Percentiles rank a stretch among this genome's conserved stretches.
These are phyloP conservation scores for Andrena bucephala DNA, from an alignment of 2,888 invertebrate genomes.

Conservation along the genomic window DNA sequence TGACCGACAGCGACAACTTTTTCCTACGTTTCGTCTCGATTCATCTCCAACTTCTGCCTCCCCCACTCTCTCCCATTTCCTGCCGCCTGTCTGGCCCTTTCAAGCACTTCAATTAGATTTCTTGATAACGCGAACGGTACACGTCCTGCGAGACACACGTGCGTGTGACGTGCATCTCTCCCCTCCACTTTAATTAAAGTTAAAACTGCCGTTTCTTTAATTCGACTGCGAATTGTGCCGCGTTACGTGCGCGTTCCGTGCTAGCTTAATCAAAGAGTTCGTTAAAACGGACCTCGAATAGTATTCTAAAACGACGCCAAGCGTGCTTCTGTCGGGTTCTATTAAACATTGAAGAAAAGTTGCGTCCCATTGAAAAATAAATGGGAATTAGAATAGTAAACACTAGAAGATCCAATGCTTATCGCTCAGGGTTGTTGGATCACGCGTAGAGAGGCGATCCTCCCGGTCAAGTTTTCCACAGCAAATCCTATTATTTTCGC, in stretches of 20 bases:
- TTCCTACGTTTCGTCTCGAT: constrained; percentile 32
- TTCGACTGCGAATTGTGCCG: constrained; percentile 40
- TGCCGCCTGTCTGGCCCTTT: constrained; percentile 9
- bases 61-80: not conserved
- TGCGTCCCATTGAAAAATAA: not conserved
- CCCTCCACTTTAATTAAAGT: constrained; percentile 67
- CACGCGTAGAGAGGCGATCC: not conserved
- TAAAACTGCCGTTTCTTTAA: constrained; percentile 60
- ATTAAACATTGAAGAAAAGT: not conserved
- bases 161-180: constrained; percentile 60
- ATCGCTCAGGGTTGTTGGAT: not conserved
- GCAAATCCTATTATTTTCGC: not conserved
- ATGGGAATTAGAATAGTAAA: not conserved
- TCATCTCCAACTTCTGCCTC: not conserved
- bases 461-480: not conserved
- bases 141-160: constrained; percentile 42
- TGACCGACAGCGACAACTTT: constrained; percentile 32
- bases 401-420: not conserved
- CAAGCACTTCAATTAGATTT: constrained; percentile 68
- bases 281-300: not conserved
- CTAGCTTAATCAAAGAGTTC: not conserved
- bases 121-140: constrained; percentile 56
- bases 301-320: not conserved
- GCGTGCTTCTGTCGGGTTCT: not conserved
- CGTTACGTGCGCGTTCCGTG: not conserved